phyloP scores from a whole-genome alignment of 2,888 invertebrate species.

The Encarsia formosa region DNA sequence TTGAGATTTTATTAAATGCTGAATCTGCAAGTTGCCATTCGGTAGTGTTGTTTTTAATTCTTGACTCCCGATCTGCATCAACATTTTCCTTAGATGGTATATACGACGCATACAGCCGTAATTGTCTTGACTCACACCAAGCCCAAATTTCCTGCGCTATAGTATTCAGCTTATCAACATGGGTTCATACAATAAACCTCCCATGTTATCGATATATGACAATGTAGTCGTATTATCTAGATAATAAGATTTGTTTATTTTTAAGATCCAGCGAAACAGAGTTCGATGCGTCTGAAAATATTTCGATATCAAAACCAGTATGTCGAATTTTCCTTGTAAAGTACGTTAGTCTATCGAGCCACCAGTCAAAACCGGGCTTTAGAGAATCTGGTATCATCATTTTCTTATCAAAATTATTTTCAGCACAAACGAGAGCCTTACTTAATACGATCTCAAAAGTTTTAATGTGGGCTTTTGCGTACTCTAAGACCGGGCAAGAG shows the following conservation, averaged over 20 bases:
- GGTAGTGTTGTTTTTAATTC: background rate
- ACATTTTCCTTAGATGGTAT: background rate
- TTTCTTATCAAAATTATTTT: too few relatives aligned
- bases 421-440: too few relatives aligned
- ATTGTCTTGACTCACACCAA: constrained; percentile 21
- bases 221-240: constrained; percentile 29
- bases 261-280: background rate
- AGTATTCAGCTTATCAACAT: background rate
- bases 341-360: background rate
- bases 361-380: background rate
- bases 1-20: background rate
- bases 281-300: background rate
- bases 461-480: too few relatives aligned
- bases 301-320: background rate
- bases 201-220: constrained; percentile 25
- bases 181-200: constrained; percentile 18
- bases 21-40: background rate
- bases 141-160: constrained; percentile 22
- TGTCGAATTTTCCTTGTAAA: background rate
- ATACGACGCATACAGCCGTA: background rate
- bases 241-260: background rate
- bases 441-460: too few relatives aligned
- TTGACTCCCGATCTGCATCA: background rate
- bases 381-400: background rate
- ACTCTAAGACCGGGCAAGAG: too few relatives aligned